Base-by-base conservation (phyloP, 2,888 invertebrate species). In the Standfussiana lucernea region DNA sequence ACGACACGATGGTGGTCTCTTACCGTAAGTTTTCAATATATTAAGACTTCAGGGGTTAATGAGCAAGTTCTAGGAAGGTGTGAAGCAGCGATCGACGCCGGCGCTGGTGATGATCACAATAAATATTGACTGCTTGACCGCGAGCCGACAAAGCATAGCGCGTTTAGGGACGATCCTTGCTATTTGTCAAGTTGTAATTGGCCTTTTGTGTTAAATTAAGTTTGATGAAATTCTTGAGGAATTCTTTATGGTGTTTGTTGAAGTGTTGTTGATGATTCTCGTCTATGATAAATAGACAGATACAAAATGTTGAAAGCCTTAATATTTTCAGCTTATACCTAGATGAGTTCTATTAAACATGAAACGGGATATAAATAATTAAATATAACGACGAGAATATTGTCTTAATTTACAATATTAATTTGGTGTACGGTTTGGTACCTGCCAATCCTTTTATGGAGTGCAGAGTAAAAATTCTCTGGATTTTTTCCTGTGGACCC, bases 31-130 rank as follows among this genome's bases (percentile, higher is more conserved):
- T 77, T 79, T 70, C 68, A 67, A 76, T 75, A 74, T 56, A 85
- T 79, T 79, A 79, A 80, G 70, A 67, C 75, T 85, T 82, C 78
- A 81, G 77, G 40, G 80, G 69, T 80, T 84, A 88, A 87, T 84
- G 83, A 82, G 80, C 64, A 76, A 69, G 10, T 88, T 89, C 88
- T 89, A 81, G 81, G 88, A 89, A 89, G 83, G 88, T 88, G 89
- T 79, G 86, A 86, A 86, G n/a, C 66, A 21, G 68, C 72, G 82
- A 79, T 77, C 75, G 65, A 71, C 50, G 79, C 40, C 50, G 73
- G 69, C 74, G 40, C 72, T 47, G 77, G 78, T 87, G 87, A 89
- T 79, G 86, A 84, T 80, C 68, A 79, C 79, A 87, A 87, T 88
- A 82, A 84, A 89, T 89, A 86, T 78, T 45, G 67, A 62, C 65